phyloP scores from a whole-genome alignment of 2,888 invertebrate genomes.

The Empis stercorea region DNA sequence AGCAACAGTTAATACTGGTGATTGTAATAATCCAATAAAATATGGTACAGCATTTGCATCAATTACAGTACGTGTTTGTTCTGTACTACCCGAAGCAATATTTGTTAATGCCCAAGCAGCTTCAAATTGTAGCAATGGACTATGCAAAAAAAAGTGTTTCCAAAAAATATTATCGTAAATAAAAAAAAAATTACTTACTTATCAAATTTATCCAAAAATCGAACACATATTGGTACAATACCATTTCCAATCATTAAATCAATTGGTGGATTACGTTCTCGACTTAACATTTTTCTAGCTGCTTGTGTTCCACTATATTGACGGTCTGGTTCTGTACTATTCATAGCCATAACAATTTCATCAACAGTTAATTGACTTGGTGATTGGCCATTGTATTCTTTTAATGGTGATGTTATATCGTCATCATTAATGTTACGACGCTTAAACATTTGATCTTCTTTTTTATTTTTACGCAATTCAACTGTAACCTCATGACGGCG shows the following conservation, averaged over 20 bases:
- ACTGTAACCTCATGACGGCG: slow-evolving; percentile 81
- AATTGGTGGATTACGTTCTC: slow-evolving; percentile 85
- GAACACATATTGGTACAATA: slow-evolving; percentile 69
- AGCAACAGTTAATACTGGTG: slow-evolving; percentile 54
- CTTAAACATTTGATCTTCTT: slow-evolving; percentile 89
- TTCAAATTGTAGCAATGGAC: slow-evolving; percentile 77
- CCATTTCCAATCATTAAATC: slow-evolving; percentile 71
- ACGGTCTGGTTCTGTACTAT: slow-evolving; percentile 45
- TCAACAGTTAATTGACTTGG: slow-evolving; percentile 45
- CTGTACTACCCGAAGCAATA: slow-evolving; percentile 87
- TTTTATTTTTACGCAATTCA: slow-evolving; percentile 81
- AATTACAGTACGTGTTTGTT: slow-evolving; percentile 81
- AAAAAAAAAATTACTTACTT: slow-evolving; percentile 43
- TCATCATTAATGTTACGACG: slow-evolving; percentile 64
- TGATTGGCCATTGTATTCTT: slow-evolving; percentile 36
- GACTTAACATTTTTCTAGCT: slow-evolving; percentile 76
- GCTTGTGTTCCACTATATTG: slow-evolving; percentile 64
- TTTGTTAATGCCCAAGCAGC: slow-evolving; percentile 97
- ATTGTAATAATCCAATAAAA: slow-evolving; percentile 58
- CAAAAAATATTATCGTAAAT: not conserved
- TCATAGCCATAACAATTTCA: slow-evolving; percentile 62
- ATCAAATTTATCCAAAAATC: slow-evolving; percentile 55
- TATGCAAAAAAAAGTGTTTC: slow-evolving; percentile 24
- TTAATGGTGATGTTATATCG: slow-evolving; percentile 38
- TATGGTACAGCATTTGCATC: slow-evolving; percentile 73